A percentile compares a stretch with the other conserved stretches of the same genome.
Evolutionary conservation across 1,140 invertebrate genomes (phyloP).

Genomic region (Sminthurinus signatus): DNA sequence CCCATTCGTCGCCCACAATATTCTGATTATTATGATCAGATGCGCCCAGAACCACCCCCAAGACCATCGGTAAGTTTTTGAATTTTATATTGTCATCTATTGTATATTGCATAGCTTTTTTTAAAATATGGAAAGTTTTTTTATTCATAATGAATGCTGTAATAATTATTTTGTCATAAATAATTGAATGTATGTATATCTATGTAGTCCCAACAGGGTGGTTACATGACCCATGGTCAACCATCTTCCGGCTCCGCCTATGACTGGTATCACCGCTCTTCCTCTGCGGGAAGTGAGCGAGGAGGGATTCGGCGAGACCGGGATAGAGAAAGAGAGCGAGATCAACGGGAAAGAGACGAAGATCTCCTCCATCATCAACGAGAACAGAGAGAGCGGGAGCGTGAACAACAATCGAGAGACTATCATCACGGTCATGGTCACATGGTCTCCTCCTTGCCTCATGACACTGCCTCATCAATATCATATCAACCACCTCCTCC

Average conservation of each 20-base stretch:
- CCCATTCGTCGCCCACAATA: constrained; percentile 34
- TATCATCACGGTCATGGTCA: constrained; percentile 7
- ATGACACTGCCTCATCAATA: constrained; percentile 18
- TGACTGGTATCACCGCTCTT: constrained; percentile 34
- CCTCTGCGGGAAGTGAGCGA: neutral
- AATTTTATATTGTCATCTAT: no score
- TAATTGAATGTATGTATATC: no score
- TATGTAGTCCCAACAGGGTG: constrained; percentile 33
- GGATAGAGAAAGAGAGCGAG: neutral
- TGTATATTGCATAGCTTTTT: no score
- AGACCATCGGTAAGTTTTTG: no score
- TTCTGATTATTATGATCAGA: constrained; percentile 38
- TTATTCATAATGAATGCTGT: no score
- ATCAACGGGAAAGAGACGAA: no score
- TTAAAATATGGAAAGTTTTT: no score
- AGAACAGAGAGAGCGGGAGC: no score
- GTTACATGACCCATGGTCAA: constrained; percentile 7
- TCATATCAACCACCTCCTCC: constrained; percentile 58
- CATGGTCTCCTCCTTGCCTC: neutral
- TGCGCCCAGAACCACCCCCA: constrained; percentile 39
- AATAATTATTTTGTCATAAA: no score
- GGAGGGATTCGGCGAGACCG: neutral
- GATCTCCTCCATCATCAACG: constrained; percentile 16
- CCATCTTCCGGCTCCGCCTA: constrained; percentile 29
- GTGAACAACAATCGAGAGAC: neutral